These are phyloP conservation scores for Coleophora deauratella DNA, from an alignment of 2,888 invertebrate species.

Conservation along the genomic window DNA sequence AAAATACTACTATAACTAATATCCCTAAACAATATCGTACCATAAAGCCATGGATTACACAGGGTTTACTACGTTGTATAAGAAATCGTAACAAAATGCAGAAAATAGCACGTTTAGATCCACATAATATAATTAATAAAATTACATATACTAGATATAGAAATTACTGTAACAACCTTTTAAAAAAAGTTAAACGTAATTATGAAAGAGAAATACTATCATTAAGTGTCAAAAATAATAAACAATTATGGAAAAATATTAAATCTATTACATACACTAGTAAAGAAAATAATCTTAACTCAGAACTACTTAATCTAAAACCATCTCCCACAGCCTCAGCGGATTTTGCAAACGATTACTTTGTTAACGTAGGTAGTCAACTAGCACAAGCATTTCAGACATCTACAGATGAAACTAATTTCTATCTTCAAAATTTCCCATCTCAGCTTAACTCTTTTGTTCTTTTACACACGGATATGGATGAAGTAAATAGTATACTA, in stretches of 20 bases:
- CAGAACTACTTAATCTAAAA: background rate
- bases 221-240: background rate
- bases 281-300: background rate
- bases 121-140: background rate
- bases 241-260: background rate
- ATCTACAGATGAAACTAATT: background rate
- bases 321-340: background rate
- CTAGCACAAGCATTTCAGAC: background rate
- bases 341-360: background rate
- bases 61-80: background rate
- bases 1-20: slow-evolving; percentile 1
- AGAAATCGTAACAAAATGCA: background rate
- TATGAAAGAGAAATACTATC: background rate
- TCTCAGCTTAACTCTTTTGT: background rate
- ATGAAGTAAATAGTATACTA: background rate
- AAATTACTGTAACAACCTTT: background rate
- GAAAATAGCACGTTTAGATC: background rate
- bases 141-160: background rate
- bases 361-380: background rate
- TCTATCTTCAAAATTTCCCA: background rate
- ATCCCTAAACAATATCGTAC: slow-evolving; percentile 1
- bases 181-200: background rate
- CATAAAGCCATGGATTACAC: background rate
- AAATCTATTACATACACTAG: background rate
- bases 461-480: background rate